These are phyloP conservation scores for Chironomus tepperi DNA, from an alignment of 1,140 invertebrate species.

Conservation along the genomic window DNA sequence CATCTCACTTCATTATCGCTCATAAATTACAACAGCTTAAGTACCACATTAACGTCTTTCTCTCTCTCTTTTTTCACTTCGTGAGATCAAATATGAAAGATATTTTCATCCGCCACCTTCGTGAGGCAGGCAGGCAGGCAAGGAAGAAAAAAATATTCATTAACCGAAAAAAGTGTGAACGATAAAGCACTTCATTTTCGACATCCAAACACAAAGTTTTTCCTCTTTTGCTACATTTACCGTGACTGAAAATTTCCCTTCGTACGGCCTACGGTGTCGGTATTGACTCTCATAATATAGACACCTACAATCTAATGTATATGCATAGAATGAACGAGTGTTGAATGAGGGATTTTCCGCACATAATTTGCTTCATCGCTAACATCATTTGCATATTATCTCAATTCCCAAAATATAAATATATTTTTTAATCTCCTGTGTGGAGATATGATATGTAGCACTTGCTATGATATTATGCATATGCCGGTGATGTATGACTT, in stretches of 20 bases:
- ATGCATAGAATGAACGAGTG: too few relatives aligned
- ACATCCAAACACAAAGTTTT: too few relatives aligned
- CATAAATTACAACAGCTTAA: constrained; percentile 2
- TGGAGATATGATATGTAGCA: too few relatives aligned
- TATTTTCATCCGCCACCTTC: constrained; percentile 4
- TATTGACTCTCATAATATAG: background rate
- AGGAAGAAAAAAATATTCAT: background rate
- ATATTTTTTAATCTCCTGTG: too few relatives aligned
- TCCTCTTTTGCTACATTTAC: background rate
- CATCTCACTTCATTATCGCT: constrained; percentile 6
- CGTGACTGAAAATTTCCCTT: background rate
- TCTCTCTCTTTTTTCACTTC: background rate
- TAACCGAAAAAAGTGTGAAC: background rate
- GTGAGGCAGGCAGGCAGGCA: background rate
- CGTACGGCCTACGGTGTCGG: background rate
- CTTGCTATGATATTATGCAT: too few relatives aligned
- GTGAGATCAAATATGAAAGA: constrained; percentile 1
- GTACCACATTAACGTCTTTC: constrained; percentile 6
- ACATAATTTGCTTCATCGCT: too few relatives aligned
- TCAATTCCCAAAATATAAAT: too few relatives aligned
- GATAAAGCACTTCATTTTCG: background rate
- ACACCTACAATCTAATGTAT: background rate
- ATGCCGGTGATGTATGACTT: too few relatives aligned
- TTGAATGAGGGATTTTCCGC: too few relatives aligned
- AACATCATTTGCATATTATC: too few relatives aligned